phyloP scores from a whole-genome alignment of 2,888 invertebrate species.

The Rotaria sp. region DNA sequence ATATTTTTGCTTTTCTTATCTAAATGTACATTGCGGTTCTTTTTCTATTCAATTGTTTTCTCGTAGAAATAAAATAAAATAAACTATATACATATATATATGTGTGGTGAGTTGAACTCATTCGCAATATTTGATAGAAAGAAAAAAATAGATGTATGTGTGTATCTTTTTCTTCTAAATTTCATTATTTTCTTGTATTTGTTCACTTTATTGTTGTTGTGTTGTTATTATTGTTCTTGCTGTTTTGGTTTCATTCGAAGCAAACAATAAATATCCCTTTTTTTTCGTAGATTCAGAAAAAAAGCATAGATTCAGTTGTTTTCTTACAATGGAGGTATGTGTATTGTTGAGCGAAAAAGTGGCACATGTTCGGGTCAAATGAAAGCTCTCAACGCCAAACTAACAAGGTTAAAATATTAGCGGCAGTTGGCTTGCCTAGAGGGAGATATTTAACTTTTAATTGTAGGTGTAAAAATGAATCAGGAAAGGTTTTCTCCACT shows the following conservation, averaged over 20 bases:
- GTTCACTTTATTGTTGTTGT: background rate
- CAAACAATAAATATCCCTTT: background rate
- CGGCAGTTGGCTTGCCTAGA: too few species aligned
- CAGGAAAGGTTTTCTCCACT: too few species aligned
- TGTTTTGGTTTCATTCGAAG: background rate
- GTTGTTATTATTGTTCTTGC: background rate
- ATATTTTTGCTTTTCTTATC: background rate
- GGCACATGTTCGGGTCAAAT: too few species aligned
- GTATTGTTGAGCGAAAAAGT: too few species aligned
- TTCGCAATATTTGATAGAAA: too few species aligned
- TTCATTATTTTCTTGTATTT: background rate
- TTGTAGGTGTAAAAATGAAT: too few species aligned
- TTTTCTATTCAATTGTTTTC: background rate
- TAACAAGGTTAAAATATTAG: too few species aligned
- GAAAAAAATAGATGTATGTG: too few species aligned
- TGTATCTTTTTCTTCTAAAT: background rate
- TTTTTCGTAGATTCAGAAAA: background rate
- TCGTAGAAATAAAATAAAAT: background rate
- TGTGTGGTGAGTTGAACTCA: background rate
- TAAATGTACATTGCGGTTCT: background rate
- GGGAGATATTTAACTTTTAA: too few species aligned
- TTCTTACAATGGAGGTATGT: too few species aligned
- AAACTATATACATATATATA: background rate
- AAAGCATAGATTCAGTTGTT: too few species aligned
- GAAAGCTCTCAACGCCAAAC: too few species aligned